Conservation (phyloP, 2,113 vertebrate genomes). For the Toxotes jaculatrix region DNA sequence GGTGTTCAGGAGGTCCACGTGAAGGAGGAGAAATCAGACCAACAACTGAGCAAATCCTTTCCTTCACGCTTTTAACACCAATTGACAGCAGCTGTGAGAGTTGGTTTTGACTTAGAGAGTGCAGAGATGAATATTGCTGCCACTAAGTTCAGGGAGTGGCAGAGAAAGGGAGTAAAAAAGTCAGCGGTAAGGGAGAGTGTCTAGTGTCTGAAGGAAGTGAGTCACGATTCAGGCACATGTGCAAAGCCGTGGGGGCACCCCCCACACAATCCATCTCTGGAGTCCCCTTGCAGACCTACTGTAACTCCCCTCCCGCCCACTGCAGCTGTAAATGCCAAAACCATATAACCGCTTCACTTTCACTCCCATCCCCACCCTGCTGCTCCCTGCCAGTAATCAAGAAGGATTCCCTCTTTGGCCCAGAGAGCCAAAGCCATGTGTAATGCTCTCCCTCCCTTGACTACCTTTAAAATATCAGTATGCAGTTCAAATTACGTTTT, state of each 20-base stretch:
- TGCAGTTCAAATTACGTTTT: conserved; percentile 8
- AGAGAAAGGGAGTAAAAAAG: conserved; percentile 20
- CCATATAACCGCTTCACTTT: conserved; percentile 42
- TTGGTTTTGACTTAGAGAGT: conserved; percentile 25
- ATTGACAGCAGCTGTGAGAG: conserved; percentile 31
- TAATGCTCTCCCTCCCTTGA: conserved; percentile 3
- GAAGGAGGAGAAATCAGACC: conserved; percentile 30
- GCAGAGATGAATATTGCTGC: conserved; percentile 43
- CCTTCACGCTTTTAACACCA: conserved; percentile 31
- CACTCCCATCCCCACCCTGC: conserved; percentile 61
- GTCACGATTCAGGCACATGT: conserved; percentile 67
- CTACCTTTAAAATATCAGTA: conserved; percentile 29
- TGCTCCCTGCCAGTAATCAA: conserved; percentile 37
- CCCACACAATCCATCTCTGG: conserved; percentile 27
- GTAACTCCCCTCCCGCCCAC: conserved; percentile 24
- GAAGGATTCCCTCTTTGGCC: conserved; percentile 61
- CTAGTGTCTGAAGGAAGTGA: conserved; percentile 50
- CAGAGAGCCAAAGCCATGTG: conserved; percentile 36
- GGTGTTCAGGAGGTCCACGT: conserved; percentile 49
- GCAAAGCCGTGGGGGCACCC: conserved; percentile 18
- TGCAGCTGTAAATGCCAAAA: conserved; percentile 64
- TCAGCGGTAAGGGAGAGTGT: conserved; percentile 10
- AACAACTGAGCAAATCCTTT: conserved; percentile 36
- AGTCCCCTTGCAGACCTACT: conserved; percentile 46
- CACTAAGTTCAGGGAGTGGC: conserved; percentile 66